Conservation (phyloP, 2,113 vertebrate species). For the Hippolais icterina region DNA sequence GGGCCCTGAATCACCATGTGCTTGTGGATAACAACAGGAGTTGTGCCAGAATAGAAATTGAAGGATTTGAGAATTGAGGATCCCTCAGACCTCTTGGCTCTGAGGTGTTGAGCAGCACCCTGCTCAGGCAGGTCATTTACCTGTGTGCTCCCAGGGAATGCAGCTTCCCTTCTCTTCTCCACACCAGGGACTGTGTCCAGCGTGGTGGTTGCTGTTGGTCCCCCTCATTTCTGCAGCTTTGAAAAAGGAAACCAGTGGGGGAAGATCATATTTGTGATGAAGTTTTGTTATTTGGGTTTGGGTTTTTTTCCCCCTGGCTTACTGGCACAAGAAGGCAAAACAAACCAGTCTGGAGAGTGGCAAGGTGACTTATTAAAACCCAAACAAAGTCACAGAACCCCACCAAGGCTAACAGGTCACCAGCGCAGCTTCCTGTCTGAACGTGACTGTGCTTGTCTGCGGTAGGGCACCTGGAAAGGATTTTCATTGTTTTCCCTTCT, state of each 20-base stretch:
- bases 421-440: background rate
- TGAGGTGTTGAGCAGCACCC: background rate
- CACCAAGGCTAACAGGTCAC: background rate
- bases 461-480: background rate
- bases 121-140: background rate
- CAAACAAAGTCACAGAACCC: background rate
- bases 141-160: background rate
- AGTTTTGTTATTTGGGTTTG: background rate
- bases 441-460: background rate
- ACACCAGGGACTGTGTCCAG: background rate
- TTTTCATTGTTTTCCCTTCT: background rate
- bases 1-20: background rate
- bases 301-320: background rate
- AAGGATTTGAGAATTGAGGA: too few relatives aligned
- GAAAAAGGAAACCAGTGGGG: background rate
- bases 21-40: background rate
- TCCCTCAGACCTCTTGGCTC: background rate
- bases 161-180: background rate
- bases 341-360: conserved; percentile 48
- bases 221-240: background rate
- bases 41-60: background rate
- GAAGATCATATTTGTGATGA: background rate
- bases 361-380: background rate
- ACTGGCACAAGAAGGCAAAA: conserved; percentile 29
- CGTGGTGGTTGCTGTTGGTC: background rate